These are phyloP conservation scores for Opisthocomus hoazin DNA, from an alignment of 2,113 vertebrate species.

Conservation along the genomic window DNA sequence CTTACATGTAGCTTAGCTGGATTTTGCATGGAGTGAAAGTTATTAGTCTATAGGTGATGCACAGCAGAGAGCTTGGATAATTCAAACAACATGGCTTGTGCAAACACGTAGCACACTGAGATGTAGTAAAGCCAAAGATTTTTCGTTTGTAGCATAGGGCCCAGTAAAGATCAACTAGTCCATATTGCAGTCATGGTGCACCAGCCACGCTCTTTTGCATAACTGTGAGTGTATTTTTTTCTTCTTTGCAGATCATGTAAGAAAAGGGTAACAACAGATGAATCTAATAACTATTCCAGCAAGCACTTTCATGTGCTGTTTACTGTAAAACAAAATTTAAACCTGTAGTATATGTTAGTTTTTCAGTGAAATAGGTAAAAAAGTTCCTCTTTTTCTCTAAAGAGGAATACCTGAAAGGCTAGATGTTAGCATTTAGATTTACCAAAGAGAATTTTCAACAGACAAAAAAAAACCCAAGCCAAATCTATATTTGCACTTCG, in stretches of 20 bases:
- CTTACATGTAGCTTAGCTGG: not conserved
- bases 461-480: not conserved
- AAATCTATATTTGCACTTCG: not conserved
- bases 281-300: not conserved
- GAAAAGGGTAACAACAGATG: not conserved
- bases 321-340: slow-evolving; percentile 19
- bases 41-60: not conserved
- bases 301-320: slow-evolving; percentile 7
- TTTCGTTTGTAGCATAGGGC: not conserved
- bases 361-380: not conserved
- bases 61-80: not conserved
- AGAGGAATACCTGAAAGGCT: not conserved
- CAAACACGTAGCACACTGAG: not conserved
- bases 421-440: not conserved
- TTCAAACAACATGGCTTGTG: not conserved
- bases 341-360: not conserved
- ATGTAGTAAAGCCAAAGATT: not conserved
- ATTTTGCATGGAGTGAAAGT: not conserved
- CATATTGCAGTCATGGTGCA: not conserved
- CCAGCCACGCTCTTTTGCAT: not conserved
- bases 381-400: too few species aligned
- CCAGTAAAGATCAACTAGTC: not conserved
- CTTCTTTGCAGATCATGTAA: not conserved
- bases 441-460: not conserved
- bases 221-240: not conserved